Evolutionary conservation across 2,888 invertebrate genomes (phyloP), one percentile per base, ranked within the genome.

Genomic region (Pseudanteris insignis): DNA sequence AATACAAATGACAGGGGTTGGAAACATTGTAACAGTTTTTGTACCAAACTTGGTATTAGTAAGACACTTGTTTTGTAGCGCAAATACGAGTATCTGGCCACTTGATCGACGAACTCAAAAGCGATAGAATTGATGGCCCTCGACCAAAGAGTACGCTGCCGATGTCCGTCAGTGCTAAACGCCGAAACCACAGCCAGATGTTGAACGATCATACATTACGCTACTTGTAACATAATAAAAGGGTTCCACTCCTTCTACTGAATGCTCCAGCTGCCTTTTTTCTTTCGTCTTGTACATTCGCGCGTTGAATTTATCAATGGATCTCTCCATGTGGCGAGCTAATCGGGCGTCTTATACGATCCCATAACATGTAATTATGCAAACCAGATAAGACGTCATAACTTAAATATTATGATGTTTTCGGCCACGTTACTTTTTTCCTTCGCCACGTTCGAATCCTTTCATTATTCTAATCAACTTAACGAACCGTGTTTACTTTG

Each of bases 121-220:
- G 18, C 34, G 41, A 47, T 38, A 9, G 38, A 58, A 54, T 44
- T 40, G 40, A 48, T 50, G 40, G 40, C 14, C 40, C 40, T 32
- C 48, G 29, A 44, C 40, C 46, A 55, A 57, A 47, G 37, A 40
- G 29, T 24, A 41, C 40, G n/a, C n/a, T 28, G 21, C 26, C 44
- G 33, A 44, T 72, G 70, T 72, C 66, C 70, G 68, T 67, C 69
- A 65, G 69, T 69, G 71, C 67, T 75, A 77, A 77, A 72, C 69
- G 72, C 65, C 67, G 69, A 76, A 77, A 75, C 77, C 77, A 67
- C 76, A 72, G 69, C 77, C 77, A 77, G 77, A 77, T 77, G 77
- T 76, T 68, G 50, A 11, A 9, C 67, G 67, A 66, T 67, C 68
- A 65, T 65, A 66, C 69, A 68, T 66, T 66, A 66, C 68, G 40